These are phyloP conservation scores for Vulpes ferrilata DNA, from an alignment of 2,113 vertebrate genomes.

Conservation along the genomic window DNA sequence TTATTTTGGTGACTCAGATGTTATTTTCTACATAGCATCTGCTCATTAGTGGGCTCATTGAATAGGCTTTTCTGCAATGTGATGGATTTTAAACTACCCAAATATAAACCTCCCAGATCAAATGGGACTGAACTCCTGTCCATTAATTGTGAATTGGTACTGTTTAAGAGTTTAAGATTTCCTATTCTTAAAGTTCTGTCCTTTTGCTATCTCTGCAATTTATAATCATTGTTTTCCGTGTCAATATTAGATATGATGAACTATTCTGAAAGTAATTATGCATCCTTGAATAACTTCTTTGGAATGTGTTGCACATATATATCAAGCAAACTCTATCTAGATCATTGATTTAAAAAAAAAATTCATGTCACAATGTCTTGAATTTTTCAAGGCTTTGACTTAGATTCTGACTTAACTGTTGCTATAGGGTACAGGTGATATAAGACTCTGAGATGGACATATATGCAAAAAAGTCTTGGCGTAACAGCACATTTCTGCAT, in stretches of 20 bases:
- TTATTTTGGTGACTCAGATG: neutral
- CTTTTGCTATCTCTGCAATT: conserved; percentile 33
- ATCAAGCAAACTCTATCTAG: conserved; percentile 33
- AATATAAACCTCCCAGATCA: neutral
- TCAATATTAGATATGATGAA: conserved; percentile 67
- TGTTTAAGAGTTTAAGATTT: conserved; percentile 42
- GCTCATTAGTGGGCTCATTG: neutral
- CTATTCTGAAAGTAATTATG: conserved; percentile 62
- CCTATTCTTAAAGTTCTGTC: neutral
- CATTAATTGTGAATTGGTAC: neutral
- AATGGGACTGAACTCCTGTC: neutral
- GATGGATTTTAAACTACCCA: neutral
- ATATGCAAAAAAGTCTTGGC: neutral
- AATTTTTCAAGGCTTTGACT: conserved; percentile 59
- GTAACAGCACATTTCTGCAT: conserved; percentile 21
- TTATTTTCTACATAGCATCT: neutral
- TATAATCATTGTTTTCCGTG: conserved; percentile 55
- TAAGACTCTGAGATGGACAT: neutral
- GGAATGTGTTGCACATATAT: conserved; percentile 5
- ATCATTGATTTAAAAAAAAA: neutral
- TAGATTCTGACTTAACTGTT: conserved; percentile 47
- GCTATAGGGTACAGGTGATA: neutral
- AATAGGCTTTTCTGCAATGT: neutral
- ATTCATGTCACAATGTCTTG: neutral
- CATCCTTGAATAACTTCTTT: conserved; percentile 27